phyloP scores from a whole-genome alignment of 2,113 vertebrate genomes.

The Polypterus senegalus region DNA sequence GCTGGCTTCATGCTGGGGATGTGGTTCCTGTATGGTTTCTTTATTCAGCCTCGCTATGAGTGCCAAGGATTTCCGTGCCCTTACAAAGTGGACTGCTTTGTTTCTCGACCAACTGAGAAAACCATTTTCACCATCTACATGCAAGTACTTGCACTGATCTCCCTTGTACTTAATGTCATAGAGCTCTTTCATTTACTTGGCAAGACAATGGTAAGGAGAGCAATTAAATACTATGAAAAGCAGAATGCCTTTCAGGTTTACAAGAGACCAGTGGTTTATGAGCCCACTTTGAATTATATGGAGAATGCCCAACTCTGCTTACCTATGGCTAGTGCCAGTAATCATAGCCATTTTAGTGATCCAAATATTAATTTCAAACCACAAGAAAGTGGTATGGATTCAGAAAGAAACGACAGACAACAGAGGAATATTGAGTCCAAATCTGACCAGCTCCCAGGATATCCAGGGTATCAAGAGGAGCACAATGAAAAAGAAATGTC shows the following conservation, averaged over 20 bases:
- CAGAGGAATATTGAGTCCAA: no score
- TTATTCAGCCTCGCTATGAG: slow-evolving; percentile 59
- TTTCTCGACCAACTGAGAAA: slow-evolving; percentile 91
- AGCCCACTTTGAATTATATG: slow-evolving; percentile 11
- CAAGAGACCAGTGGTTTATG: background rate
- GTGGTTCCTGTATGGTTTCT: slow-evolving; percentile 80
- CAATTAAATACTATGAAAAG: background rate
- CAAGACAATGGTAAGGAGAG: slow-evolving; percentile 26
- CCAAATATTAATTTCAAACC: no score
- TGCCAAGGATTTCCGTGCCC: slow-evolving; percentile 70
- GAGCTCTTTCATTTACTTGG: slow-evolving; percentile 72
- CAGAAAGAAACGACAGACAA: no score
- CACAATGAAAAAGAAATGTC: no score
- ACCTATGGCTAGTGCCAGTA: slow-evolving; percentile 3
- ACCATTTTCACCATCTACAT: slow-evolving; percentile 92
- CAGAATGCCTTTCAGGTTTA: background rate
- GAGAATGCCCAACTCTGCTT: slow-evolving; percentile 15
- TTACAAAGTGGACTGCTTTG: slow-evolving; percentile 79
- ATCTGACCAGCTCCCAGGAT: no score
- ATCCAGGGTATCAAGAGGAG: no score
- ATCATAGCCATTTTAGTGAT: no score
- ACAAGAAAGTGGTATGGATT: no score
- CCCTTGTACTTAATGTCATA: slow-evolving; percentile 70
- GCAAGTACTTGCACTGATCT: slow-evolving; percentile 68
- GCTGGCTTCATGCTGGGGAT: slow-evolving; percentile 73